Evolutionary conservation across 2,888 invertebrate genomes (phyloP), one percentile per base, ranked within the genome.

Genomic region (Timandra comae): DNA sequence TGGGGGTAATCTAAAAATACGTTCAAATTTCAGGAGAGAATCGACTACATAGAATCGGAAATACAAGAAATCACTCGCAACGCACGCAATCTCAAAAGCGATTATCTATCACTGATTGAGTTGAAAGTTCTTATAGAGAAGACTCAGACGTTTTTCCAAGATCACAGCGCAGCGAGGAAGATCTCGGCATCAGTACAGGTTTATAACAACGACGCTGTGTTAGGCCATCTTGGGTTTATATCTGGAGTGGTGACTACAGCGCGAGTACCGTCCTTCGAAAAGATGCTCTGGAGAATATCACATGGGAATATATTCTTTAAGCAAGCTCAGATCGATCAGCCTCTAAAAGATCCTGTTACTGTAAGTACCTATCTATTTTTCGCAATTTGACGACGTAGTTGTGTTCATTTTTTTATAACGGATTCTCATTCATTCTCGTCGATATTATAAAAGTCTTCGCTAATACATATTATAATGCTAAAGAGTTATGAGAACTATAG

Each of bases 81-180:
- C 52, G 85, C 82, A 1, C 69, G 72, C 12, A 85, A 85, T 41
- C 49, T 85, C 12, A 84, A 78, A 40, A 73, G 74, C 5, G 84
- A 85, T 45, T 85, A 79, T 49, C 65, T 85, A 1, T 66, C 84
- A 0, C 44, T 85, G 9, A 78, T 74, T 33, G 85, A 85, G 41
- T 53, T 85, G 24, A 82, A 76, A 40, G 63, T 81, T 0, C 56
- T 85, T 2, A 81, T 85, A 22, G 81, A 81, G 38, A 85, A 84
- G 49, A 82, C 71, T 25, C 84, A 85, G 53, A 80, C 74, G 0
- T 84, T 85, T 53, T 85, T 85, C 53, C 82, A 84, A 64, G 85
- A 84, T 62, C 91, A 92, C 77, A 91, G 91, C 56, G 91, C 77
- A 0, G 85, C 76, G 27, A 73, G 78, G 37, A 85, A 79, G 52